Evolutionary conservation across 2,113 vertebrate species (phyloP), one percentile per base, ranked within the genome.

Genomic region (Urocolius indicus): DNA sequence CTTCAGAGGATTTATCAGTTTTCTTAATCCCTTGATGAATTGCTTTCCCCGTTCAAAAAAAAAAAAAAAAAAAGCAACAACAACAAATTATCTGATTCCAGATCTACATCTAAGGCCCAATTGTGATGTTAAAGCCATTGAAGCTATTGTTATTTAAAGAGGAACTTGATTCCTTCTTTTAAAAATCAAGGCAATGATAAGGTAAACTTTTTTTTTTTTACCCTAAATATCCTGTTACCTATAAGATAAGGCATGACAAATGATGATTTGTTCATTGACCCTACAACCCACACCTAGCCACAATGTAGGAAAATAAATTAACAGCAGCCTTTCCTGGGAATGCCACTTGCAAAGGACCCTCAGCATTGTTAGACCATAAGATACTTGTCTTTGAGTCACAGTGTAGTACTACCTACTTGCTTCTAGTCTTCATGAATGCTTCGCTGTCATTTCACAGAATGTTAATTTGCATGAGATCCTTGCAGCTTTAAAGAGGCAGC

Each of bases 401-500:
- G 23, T 51, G 46, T 63, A 92, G 55, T 87, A 96, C 59, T 93
- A 88, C 57, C 22, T 68, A 76, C 49, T 91, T 95, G 69, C 90
- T 84, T 88, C 9, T 41, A 75, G 54, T 84, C 89, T 94, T 96
- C 76, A 58, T 85, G 77, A 96, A 95, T 95, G 48, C 55, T 82
- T 76, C 84, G 34, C 77, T 91, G 57, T 94, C 36, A 49, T 93
- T 95, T 95, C 74, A 94, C 23, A 66, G 91, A 81, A 86, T 52
- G 95, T 92, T 96, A 85, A 94, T 96, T 95, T 96, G 67, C 83
- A 79, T 43, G 38, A 95, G 93, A 94, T 86, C 81, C 65, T 84
- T 86, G 77, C 92, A 75, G 76, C 85, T 97, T 96, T 96, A 96
- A 96, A 97, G 94, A 94, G 65, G 71, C 61, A 93, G 61, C 59